Base-by-base conservation (phyloP, 2,888 invertebrate species). In the Cryptosula pallasiana region DNA sequence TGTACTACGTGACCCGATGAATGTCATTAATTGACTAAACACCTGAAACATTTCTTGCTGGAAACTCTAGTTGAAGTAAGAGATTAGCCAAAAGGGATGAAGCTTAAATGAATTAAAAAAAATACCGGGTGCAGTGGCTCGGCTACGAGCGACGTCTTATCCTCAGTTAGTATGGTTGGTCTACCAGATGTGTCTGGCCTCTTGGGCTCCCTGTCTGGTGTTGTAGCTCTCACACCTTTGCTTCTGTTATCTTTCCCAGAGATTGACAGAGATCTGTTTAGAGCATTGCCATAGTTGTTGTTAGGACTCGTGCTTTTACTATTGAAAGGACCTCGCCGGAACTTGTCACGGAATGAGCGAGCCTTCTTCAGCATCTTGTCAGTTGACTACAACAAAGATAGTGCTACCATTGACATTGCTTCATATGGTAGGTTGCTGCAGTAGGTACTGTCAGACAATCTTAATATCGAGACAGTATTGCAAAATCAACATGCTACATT, bases 321-420 rank as follows among this genome's bases (percentile, higher is more conserved):
- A 27, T 63, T 35, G 2, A 70, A 25, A 5, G 70, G n/a, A 5
- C 70, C 70, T 23, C 32, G n/a, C 27, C 32, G n/a, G 55, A 81
- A 76, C 73, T 80, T 80, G 71, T 81, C 81, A 1, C 79, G 76
- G 75, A 81, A 81, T 20, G 81, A 81, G 70, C 78, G 75, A 23
- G 79, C 80, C 75, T 81, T 81, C 76, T 81, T 81, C 73, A 80
- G 76, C 78, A 80, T 79, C 74, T 78, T 80, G 32, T 3, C 34
- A 32, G 63, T 45, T 5, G 5, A 5, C 45, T 45, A 20, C 45
- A 45, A 45, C 45, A 45, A 45, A n/a, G n/a, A n/a, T n/a, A n/a
- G n/a, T n/a, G n/a, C n/a, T n/a, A n/a, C n/a, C n/a, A n/a, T n/a
- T n/a, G n/a, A n/a, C n/a, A n/a, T n/a, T n/a, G n/a, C n/a, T n/a